Percentiles rank a stretch among this genome's conserved stretches.
Evolutionary conservation across 35 echinoderm and acorn worm genomes (phyloP).

Genomic region (Lytechinus variegatus): DNA sequence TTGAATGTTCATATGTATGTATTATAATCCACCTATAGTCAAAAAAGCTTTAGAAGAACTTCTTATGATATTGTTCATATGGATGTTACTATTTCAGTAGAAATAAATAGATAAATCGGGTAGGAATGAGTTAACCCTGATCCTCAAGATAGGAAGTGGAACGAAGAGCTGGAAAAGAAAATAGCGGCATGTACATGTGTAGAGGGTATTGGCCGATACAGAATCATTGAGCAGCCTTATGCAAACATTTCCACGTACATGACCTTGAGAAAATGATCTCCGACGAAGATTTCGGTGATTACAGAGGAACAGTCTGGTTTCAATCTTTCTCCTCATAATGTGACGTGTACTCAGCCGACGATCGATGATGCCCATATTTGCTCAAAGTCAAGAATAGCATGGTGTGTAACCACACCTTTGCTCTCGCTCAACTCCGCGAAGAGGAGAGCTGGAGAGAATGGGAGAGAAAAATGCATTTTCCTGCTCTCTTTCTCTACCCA

Average conservation of each 20-base stretch:
- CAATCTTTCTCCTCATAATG: constrained; percentile 29
- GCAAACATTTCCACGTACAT: constrained; percentile 9
- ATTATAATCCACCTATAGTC: too few species aligned
- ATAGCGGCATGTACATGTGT: neutral
- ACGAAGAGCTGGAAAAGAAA: too few species aligned
- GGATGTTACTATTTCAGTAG: too few species aligned
- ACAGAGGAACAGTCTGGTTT: neutral
- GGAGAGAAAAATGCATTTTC: neutral
- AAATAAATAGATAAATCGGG: too few species aligned
- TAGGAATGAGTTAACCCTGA: too few species aligned
- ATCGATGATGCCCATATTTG: constrained; percentile 38
- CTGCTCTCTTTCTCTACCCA: neutral
- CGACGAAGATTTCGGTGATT: constrained; percentile 26
- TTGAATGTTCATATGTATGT: too few species aligned
- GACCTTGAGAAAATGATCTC: constrained; percentile 27
- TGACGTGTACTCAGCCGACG: constrained; percentile 30
- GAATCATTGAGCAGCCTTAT: neutral
- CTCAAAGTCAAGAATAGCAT: constrained; percentile 34
- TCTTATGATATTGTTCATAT: too few species aligned
- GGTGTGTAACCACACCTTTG: constrained; percentile 43
- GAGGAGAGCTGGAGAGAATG: neutral
- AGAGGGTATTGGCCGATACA: neutral
- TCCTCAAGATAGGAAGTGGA: too few species aligned
- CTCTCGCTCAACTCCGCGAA: neutral
- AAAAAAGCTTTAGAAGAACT: too few species aligned